These are phyloP conservation scores for Acromyrmex charruanus DNA, from an alignment of 1,140 invertebrate species.

Conservation along the genomic window DNA sequence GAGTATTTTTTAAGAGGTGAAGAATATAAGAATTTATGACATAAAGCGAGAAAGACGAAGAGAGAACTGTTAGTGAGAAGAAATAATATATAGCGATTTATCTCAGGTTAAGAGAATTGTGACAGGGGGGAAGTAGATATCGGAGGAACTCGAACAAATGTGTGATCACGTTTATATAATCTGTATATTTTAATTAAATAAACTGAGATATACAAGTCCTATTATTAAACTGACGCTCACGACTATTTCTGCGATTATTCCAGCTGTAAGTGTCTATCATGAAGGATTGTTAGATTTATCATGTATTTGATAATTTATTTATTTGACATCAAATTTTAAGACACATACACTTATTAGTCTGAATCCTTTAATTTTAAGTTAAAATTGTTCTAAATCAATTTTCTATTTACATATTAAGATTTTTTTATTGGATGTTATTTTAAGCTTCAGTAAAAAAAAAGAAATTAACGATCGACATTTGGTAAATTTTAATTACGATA, in stretches of 20 bases:
- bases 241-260: not conserved
- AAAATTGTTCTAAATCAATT: not conserved
- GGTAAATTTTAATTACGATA: no score
- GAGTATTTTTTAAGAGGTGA: conserved; percentile 74
- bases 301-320: not conserved
- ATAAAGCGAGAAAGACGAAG: not conserved
- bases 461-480: no score
- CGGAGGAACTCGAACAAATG: conserved; percentile 76
- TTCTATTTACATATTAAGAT: not conserved
- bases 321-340: not conserved
- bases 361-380: not conserved
- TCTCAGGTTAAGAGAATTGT: conserved; percentile 73
- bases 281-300: not conserved
- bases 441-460: no score
- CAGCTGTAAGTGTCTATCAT: not conserved
- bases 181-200: conserved; percentile 83
- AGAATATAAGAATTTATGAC: conserved; percentile 55
- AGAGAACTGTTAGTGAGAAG: conserved; percentile 38
- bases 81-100: conserved; percentile 70
- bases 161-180: conserved; percentile 81
- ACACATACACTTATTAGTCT: not conserved
- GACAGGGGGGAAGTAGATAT: conserved; percentile 14
- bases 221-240: conserved; percentile 20
- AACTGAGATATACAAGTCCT: conserved; percentile 70
- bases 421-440: no score